A percentile compares a stretch with the other conserved stretches of the same genome.
phyloP scores from a whole-genome alignment of 2,888 invertebrate genomes.

The Buathra laborator region DNA sequence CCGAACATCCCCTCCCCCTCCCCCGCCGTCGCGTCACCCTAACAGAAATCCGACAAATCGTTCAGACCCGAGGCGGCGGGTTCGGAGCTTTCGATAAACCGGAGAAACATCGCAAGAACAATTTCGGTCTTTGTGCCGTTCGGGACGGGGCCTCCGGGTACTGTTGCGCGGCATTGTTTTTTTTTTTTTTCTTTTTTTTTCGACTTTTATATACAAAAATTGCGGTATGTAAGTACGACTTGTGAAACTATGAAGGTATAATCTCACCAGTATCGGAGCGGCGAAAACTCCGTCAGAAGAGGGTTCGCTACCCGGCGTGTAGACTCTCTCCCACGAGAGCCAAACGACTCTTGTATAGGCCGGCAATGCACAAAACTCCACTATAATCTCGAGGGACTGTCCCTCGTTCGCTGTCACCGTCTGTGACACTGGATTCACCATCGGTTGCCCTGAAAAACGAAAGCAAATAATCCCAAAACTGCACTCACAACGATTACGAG shows the following conservation, averaged over 20 bases:
- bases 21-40: constrained; percentile 35
- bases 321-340: constrained; percentile 87
- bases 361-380: constrained; percentile 93
- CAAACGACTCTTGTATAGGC: constrained; percentile 88
- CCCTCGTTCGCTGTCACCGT: constrained; percentile 90
- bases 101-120: constrained; percentile 54
- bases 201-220: neutral
- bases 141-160: constrained; percentile 33
- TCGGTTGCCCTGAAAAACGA: constrained; percentile 88
- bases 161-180: neutral
- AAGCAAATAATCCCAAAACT: constrained; percentile 60
- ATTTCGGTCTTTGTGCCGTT: constrained; percentile 46
- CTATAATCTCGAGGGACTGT: constrained; percentile 89
- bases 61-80: constrained; percentile 40
- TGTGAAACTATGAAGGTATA: neutral
- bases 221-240: too few relatives aligned
- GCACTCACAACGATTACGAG: constrained; percentile 30
- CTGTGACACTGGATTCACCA: constrained; percentile 89
- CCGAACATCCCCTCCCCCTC: neutral
- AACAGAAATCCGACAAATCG: constrained; percentile 65
- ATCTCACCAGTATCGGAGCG: constrained; percentile 61
- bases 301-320: constrained; percentile 86
- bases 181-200: neutral
- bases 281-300: constrained; percentile 82
- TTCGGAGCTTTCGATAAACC: constrained; percentile 50